Evolutionary conservation across 2,113 vertebrate species (phyloP).

Genomic region (Raja brachyura): DNA sequence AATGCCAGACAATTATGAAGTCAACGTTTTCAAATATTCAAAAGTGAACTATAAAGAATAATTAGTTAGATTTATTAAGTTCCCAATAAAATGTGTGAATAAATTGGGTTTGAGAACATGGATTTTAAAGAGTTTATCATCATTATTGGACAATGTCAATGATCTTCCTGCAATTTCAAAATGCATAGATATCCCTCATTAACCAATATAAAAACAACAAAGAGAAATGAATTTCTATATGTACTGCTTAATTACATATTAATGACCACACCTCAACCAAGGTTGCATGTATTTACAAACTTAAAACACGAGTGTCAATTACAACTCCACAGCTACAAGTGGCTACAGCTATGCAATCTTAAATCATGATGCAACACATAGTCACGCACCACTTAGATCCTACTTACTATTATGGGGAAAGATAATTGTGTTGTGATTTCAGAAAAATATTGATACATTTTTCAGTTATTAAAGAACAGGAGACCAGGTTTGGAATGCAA

Average conservation of each 20-base stretch:
- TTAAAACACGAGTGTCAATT: no score
- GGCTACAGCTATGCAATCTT: no score
- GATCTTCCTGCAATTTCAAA: neutral
- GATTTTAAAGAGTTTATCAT: neutral
- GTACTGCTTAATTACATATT: no score
- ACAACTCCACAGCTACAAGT: no score
- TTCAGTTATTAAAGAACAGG: neutral
- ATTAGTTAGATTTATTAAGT: neutral
- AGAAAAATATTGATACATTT: neutral
- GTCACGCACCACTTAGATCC: no score
- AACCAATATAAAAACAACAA: neutral
- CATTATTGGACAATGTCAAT: neutral
- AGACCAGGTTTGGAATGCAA: neutral
- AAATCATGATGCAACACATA: no score
- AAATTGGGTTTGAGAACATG: neutral
- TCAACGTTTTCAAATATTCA: neutral
- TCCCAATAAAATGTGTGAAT: neutral
- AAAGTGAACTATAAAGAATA: neutral
- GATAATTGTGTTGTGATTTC: no score
- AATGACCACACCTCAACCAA: no score
- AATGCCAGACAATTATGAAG: neutral
- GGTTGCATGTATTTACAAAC: no score
- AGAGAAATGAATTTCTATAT: no score
- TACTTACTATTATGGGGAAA: no score
- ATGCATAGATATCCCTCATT: neutral